Conservation (phyloP, 2,797 vertebrate species). For the Takifugu ocellatus region DNA sequence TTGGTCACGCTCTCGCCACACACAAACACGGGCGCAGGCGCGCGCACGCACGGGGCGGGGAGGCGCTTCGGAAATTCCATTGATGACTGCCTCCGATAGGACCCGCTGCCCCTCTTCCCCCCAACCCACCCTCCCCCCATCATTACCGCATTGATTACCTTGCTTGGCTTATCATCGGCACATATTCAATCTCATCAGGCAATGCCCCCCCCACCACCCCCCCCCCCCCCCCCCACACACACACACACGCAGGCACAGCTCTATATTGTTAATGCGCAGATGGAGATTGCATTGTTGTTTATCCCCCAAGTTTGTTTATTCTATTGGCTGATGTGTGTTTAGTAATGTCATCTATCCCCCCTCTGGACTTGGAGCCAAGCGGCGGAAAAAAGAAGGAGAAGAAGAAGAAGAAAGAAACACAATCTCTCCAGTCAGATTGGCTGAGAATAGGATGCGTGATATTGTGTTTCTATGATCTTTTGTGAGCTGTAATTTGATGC, state of each 20-base stretch:
- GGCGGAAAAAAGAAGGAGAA: conserved; percentile 21
- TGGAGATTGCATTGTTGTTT: conserved; percentile 69
- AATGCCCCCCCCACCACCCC: conserved; percentile 27
- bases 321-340: conserved; percentile 68
- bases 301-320: conserved; percentile 65
- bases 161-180: conserved; percentile 63
- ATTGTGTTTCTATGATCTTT: conserved; percentile 70
- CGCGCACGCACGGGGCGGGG: conserved; percentile 19
- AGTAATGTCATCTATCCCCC: conserved; percentile 65
- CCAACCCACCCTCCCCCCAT: conserved; percentile 22
- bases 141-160: conserved; percentile 74
- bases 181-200: conserved; percentile 66
- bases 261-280: conserved; percentile 57
- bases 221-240: conserved; percentile 29
- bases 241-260: conserved; percentile 10
- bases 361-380: conserved; percentile 52
- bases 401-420: conserved; percentile 29
- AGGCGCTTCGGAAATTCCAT: conserved; percentile 62
- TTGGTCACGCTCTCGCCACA: conserved; percentile 73
- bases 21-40: conserved; percentile 7
- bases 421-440: conserved; percentile 64
- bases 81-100: conserved; percentile 69
- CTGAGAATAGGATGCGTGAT: conserved; percentile 62
- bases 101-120: conserved; percentile 14
- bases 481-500: conserved; percentile 65